Percentiles rank a stretch among this genome's conserved stretches.
Evolutionary conservation across 2,797 vertebrate genomes (phyloP).

Genomic region (Gymnopithys bicolor): DNA sequence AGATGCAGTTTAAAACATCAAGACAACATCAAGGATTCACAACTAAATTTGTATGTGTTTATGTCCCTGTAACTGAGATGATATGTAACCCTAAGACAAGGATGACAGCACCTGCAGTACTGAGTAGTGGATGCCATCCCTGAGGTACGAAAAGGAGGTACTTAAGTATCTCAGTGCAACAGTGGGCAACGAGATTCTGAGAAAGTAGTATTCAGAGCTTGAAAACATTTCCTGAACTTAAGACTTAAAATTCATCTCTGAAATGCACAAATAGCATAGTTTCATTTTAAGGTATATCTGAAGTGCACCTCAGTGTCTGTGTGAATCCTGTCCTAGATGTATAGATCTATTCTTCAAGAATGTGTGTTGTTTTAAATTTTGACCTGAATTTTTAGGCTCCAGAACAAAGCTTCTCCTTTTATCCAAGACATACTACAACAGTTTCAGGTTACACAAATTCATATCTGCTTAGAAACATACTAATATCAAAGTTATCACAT

Average conservation of each 20-base stretch:
- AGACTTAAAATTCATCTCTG: not conserved
- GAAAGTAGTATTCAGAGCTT: not conserved
- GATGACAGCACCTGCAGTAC: fast-evolving
- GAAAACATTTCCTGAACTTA: not conserved
- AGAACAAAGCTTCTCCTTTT: not conserved
- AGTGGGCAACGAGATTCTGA: not conserved
- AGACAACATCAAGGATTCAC: not conserved
- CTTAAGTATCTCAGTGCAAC: not conserved
- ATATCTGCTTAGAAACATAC: not conserved
- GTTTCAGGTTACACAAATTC: not conserved
- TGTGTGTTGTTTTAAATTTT: not conserved
- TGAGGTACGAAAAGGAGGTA: not conserved
- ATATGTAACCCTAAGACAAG: not conserved
- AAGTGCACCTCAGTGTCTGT: not conserved
- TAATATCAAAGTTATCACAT: not conserved
- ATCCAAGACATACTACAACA: not conserved
- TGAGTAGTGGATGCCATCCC: not conserved
- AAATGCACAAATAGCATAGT: not conserved
- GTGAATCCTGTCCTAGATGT: not conserved
- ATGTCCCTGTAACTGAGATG: not conserved
- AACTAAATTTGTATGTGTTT: not conserved
- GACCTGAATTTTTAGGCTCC: not conserved
- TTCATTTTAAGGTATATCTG: not conserved
- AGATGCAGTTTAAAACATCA: not conserved
- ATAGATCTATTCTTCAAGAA: not conserved